Evolutionary conservation across 2,113 vertebrate genomes (phyloP), one percentile per base, ranked within the genome.

Genomic region (Pholis gunnellus): DNA sequence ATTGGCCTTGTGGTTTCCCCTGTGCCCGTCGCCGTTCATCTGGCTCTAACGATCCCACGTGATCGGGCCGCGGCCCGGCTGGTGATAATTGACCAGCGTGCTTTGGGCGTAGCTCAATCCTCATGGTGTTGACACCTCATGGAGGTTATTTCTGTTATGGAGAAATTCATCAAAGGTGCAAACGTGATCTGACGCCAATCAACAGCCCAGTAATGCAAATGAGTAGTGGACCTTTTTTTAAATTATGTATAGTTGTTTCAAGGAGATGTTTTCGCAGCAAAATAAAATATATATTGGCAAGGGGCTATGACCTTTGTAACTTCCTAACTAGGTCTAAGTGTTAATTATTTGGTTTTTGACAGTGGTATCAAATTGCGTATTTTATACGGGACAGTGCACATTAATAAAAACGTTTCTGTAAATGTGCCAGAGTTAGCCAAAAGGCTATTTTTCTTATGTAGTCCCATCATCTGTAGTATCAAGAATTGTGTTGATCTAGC

Each of bases 81-180:
- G 75, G 65, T 72, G 73, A 88, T 81, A 79, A 87, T 59, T 72
- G 76, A 67, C 11, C 27, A 1, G 71, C 2, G 11, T 42, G 65
- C 66, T 72, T 31, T 54, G 76, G 44, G 54, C n/a, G 36, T 15
- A 69, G 75, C 22, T 18, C 38, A 65, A 67, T 64, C 78, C 59
- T 72, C 10, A 0, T 9, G 38, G 66, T 59, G 70, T 7, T 60
- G 4, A 34, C 50, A 52, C 40, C 52, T 75, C 10, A 7, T n/a
- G 27, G 42, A 36, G 31, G 46, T 46, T n/a, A 29, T 60, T 76
- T 77, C 22, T 69, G 46, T 44, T 22, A 46, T 66, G 18, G 59
- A 83, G 73, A 71, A 68, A 59, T 17, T 5, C 25, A 42, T 60
- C 38, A 63, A 50, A 34, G 34, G 18, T 40, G 7, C 22, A 71